Percentiles rank a stretch among this genome's conserved stretches.
phyloP scores from a whole-genome alignment of 2,113 vertebrate genomes.

The Lophius piscatorius region DNA sequence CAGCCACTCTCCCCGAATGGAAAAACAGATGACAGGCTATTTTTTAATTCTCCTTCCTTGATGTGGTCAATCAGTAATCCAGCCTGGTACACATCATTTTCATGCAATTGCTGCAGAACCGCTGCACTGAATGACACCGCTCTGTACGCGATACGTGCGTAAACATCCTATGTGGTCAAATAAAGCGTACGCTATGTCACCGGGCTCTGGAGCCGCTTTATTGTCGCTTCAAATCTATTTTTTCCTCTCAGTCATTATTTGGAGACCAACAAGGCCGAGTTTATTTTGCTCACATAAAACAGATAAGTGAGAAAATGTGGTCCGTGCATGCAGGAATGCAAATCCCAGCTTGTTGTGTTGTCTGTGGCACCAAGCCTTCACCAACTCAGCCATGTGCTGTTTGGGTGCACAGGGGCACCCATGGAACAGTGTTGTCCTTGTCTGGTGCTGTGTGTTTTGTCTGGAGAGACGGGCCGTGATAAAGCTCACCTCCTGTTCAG shows the following conservation, averaged over 20 bases:
- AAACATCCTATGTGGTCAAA: slow-evolving; percentile 46
- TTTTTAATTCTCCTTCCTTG: slow-evolving; percentile 58
- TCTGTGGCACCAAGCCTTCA: slow-evolving; percentile 51
- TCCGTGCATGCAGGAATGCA: slow-evolving; percentile 54
- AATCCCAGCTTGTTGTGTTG: slow-evolving; percentile 54
- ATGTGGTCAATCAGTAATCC: slow-evolving; percentile 70
- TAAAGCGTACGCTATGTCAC: slow-evolving; percentile 21
- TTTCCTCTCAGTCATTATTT: slow-evolving; percentile 42
- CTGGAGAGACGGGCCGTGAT: slow-evolving; percentile 60
- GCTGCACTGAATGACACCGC: slow-evolving; percentile 38
- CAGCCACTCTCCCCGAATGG: slow-evolving; percentile 39
- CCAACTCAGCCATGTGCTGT: slow-evolving; percentile 40
- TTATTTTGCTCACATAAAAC: slow-evolving; percentile 55
- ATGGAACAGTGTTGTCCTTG: slow-evolving; percentile 57
- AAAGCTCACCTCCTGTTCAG: slow-evolving; percentile 53
- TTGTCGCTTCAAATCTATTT: slow-evolving; percentile 42
- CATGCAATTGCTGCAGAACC: slow-evolving; percentile 39
- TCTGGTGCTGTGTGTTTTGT: slow-evolving; percentile 68
- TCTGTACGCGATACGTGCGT: slow-evolving; percentile 22
- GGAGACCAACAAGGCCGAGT: slow-evolving; percentile 49
- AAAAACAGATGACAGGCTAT: slow-evolving; percentile 69
- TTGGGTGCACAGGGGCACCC: slow-evolving; percentile 34
- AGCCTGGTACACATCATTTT: slow-evolving; percentile 66
- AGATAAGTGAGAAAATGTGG: slow-evolving; percentile 53
- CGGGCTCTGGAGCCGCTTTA: slow-evolving; percentile 36